A percentile compares a stretch with the other conserved stretches of the same genome.
Conservation (phyloP, 1,140 invertebrate genomes). For the Archivesica marissinica region DNA sequence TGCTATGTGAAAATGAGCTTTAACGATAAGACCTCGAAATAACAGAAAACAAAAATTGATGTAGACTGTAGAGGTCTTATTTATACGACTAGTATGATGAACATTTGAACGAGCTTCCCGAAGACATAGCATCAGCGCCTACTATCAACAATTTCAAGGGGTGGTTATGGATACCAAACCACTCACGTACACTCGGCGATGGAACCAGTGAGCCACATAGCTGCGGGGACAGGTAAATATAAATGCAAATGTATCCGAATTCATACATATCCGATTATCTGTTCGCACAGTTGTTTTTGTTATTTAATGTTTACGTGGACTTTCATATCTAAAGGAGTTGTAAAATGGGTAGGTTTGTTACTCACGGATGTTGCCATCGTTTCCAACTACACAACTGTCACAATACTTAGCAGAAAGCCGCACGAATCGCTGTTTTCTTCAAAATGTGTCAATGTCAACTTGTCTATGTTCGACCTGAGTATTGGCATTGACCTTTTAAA, state of each 20-base stretch:
- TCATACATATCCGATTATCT: neutral
- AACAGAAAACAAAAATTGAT: too few species aligned
- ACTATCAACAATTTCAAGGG: too few species aligned
- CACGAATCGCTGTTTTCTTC: neutral
- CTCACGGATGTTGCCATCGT: neutral
- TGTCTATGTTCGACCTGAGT: constrained; percentile 1
- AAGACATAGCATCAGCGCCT: too few species aligned
- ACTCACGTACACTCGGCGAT: neutral
- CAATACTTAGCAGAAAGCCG: neutral
- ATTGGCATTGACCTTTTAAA: neutral
- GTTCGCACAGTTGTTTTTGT: neutral
- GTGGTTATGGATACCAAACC: neutral
- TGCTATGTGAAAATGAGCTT: too few species aligned
- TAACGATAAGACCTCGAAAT: too few species aligned
- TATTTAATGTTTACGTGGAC: neutral
- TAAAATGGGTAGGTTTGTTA: neutral
- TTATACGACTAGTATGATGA: too few species aligned
- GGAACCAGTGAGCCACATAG: neutral
- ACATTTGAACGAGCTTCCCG: too few species aligned
- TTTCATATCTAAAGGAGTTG: neutral
- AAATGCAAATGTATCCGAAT: neutral
- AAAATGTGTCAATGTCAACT: constrained; percentile 29
- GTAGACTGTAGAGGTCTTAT: too few species aligned
- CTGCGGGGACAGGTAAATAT: neutral
- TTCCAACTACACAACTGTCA: neutral